Evolutionary conservation across 2,113 vertebrate genomes (phyloP), one percentile per base, ranked within the genome.

Genomic region (Sylvietta virens): DNA sequence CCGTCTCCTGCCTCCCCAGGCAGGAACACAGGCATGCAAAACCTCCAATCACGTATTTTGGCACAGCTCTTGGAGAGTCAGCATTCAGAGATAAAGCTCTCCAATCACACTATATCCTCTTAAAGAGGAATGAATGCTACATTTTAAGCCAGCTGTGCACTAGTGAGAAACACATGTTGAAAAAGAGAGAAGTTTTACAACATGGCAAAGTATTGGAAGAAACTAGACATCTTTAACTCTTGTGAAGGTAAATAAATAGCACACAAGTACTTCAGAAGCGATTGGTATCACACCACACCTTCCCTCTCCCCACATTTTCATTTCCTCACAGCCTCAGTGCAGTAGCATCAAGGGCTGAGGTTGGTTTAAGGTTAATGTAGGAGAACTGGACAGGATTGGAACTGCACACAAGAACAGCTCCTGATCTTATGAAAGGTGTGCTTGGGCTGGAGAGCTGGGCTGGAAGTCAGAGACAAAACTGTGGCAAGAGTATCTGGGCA

Each of bases 101-200:
- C 47, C 56, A 64, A 44, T 27, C 53, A 71, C 53, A 71, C 6
- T 15, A 45, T n/a, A 71, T 24, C 40, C 86, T 71, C 69, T 39
- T 39, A 27, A 86, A 78, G 37, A 77, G 31, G 37, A 89, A 86
- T 1, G 2, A 90, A 5, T 19, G 11, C 47, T 56, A 22, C 11
- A 26, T 64, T 91, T 82, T 67, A 64, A 89, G 17, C 44, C 53
- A 81, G 37, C 40, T 72, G 19, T 45, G 17, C 40, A 40, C 40
- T 90, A 85, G 31, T 53, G 48, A 90, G 78, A 94, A 91, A 78
- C 73, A 76, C 6, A 42, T 51, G 51, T 11, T 71, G 70, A 71
- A 89, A 62, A 47, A 60, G 11, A 70, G 13, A 1, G 0, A 73
- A 77, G 39, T 71, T 74, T 35, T 54, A 64, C 27, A 15, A 53